Evolutionary conservation across 1,140 invertebrate genomes (phyloP).

Genomic region (Antheraea mylitta): DNA sequence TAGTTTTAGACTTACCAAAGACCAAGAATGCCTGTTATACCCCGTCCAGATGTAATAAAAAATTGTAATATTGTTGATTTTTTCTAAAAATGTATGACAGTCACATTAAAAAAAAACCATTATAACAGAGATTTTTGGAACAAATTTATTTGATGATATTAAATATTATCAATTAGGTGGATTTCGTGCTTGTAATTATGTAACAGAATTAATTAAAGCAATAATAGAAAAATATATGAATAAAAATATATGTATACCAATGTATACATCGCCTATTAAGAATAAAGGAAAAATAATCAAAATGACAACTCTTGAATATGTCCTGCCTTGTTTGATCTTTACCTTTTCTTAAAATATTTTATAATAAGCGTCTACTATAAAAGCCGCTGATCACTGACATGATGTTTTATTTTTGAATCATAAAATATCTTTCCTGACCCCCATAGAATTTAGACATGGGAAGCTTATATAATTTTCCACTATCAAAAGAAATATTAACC

Average conservation of each 20-base stretch:
- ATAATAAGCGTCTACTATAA: too few relatives aligned
- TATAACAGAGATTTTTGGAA: slow-evolving; percentile 9
- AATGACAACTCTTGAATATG: slow-evolving; percentile 17
- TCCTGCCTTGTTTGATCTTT: too few relatives aligned
- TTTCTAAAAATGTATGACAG: not conserved
- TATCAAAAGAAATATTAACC: too few relatives aligned
- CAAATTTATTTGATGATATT: slow-evolving; percentile 13
- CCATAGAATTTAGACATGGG: too few relatives aligned
- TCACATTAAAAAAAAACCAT: slow-evolving; percentile 5
- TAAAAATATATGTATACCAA: too few relatives aligned
- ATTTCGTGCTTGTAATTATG: slow-evolving; percentile 9
- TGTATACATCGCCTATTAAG: slow-evolving; percentile 4
- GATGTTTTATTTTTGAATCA: too few relatives aligned
- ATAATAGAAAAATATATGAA: slow-evolving; percentile 16
- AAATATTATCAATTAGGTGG: too few relatives aligned
- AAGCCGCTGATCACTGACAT: too few relatives aligned
- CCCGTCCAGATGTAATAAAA: slow-evolving; percentile 7
- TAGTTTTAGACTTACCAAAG: slow-evolving; percentile 8
- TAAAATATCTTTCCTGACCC: too few relatives aligned
- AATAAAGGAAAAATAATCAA: not conserved
- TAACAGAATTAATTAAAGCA: slow-evolving; percentile 16
- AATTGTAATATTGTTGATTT: not conserved
- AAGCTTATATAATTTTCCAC: too few relatives aligned
- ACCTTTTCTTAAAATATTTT: not conserved
- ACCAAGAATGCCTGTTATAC: slow-evolving; percentile 15